Percentiles rank a stretch among this genome's conserved stretches.
Evolutionary conservation across 2,888 invertebrate genomes (phyloP).

Genomic region (Chrysina gloriosa): DNA sequence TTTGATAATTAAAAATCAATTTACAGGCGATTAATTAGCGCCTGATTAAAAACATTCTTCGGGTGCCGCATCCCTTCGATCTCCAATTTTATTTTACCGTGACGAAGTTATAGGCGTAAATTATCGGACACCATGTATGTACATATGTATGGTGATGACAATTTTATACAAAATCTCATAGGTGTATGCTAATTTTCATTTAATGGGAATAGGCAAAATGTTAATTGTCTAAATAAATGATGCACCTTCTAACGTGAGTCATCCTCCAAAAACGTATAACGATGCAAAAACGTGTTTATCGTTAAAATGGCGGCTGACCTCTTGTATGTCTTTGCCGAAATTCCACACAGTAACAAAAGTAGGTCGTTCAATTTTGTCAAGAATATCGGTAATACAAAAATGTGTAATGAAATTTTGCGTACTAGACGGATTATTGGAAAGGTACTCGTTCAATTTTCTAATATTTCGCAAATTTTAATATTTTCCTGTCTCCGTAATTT

Average conservation of each 20-base stretch:
- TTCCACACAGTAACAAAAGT: background rate
- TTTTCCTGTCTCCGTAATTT: no score
- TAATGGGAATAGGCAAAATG: no score
- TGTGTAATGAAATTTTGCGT: no score
- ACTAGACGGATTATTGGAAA: no score
- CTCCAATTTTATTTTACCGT: background rate
- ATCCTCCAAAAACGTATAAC: background rate
- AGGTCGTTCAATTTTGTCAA: background rate
- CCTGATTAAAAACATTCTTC: background rate
- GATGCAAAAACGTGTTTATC: background rate
- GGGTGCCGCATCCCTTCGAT: background rate
- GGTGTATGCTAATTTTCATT: no score
- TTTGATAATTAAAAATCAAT: constrained; percentile 12
- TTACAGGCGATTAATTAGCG: constrained; percentile 3
- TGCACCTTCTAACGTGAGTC: background rate
- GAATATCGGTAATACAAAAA: background rate
- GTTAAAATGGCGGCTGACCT: constrained; percentile 8
- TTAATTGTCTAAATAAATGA: background rate
- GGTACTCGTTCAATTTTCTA: no score
- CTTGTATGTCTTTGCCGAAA: background rate
- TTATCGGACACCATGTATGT: no score
- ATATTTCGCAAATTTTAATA: no score
- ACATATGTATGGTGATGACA: no score
- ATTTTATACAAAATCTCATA: no score
- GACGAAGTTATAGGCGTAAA: no score